Percentiles rank a stretch among this genome's conserved stretches.
Evolutionary conservation across 2,888 invertebrate genomes (phyloP).

Genomic region (Ochropleura plecta): DNA sequence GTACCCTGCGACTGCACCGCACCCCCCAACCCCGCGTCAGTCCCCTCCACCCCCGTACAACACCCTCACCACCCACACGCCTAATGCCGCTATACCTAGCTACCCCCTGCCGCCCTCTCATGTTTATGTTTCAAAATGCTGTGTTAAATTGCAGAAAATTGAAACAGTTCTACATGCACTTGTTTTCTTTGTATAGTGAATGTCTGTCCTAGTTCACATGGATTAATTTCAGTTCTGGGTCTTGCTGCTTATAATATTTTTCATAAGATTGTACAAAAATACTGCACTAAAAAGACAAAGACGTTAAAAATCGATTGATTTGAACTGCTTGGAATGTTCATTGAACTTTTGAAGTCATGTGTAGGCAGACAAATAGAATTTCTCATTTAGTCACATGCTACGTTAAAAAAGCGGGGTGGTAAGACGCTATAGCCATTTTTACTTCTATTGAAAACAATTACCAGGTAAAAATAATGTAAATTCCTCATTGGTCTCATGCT

Average conservation of each 20-base stretch:
- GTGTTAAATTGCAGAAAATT: slow-evolving; percentile 57
- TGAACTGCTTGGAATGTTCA: slow-evolving; percentile 8
- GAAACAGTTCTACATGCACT: slow-evolving; percentile 40
- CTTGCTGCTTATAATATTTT: background rate
- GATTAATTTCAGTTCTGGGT: slow-evolving; percentile 25
- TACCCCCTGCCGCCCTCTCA: slow-evolving; percentile 55
- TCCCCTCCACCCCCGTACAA: slow-evolving; percentile 61
- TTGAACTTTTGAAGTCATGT: slow-evolving; percentile 5
- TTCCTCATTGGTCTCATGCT: background rate
- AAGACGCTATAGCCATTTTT: background rate
- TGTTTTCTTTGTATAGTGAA: slow-evolving; percentile 39
- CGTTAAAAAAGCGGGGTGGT: background rate
- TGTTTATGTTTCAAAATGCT: slow-evolving; percentile 64
- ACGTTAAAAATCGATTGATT: background rate
- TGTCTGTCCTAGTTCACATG: slow-evolving; percentile 54
- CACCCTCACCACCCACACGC: slow-evolving; percentile 68
- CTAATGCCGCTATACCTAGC: slow-evolving; percentile 66
- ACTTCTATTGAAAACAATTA: background rate
- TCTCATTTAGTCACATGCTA: background rate
- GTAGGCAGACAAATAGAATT: background rate
- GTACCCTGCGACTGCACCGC: slow-evolving; percentile 90
- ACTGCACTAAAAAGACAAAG: background rate
- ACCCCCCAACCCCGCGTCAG: slow-evolving; percentile 72
- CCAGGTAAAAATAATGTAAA: background rate
- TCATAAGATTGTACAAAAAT: slow-evolving; percentile 1